These are phyloP conservation scores for Alces alces DNA, from an alignment of 2,113 vertebrate species.

Conservation along the genomic window DNA sequence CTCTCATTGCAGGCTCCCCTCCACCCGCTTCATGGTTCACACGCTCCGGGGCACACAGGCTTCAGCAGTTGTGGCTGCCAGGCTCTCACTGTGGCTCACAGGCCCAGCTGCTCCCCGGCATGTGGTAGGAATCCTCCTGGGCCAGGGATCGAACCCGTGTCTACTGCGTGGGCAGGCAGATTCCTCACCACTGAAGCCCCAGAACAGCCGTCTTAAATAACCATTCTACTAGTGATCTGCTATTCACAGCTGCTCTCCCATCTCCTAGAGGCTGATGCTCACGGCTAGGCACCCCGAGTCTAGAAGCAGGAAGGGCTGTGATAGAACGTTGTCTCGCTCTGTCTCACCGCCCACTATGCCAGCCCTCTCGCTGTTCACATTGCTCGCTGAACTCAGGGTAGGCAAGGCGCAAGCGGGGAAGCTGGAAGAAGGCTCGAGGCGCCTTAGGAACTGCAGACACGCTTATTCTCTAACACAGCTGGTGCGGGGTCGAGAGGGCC, in stretches of 20 bases:
- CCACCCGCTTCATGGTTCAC: not conserved
- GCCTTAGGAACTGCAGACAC: not conserved
- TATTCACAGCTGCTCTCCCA: not conserved
- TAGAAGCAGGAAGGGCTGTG: not conserved
- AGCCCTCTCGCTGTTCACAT: not conserved
- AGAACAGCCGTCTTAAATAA: not conserved
- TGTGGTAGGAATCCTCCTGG: not conserved
- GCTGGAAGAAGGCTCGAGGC: not conserved
- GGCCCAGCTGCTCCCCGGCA: not conserved
- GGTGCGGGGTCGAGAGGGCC: not conserved
- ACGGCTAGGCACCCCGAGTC: not conserved
- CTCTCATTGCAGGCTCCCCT: not conserved
- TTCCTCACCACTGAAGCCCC: not conserved
- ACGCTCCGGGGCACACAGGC: rapidly evolving
- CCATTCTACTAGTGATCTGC: not conserved
- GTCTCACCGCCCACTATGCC: not conserved
- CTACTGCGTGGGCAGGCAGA: not conserved
- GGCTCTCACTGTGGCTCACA: not conserved
- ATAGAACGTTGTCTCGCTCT: not conserved
- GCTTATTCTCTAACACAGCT: not conserved
- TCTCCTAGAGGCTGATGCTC: not conserved
- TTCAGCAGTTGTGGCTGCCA: not conserved
- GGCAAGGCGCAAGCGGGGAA: not conserved
- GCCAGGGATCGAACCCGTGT: not conserved
- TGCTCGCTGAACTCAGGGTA: not conserved